These are phyloP conservation scores for Herminia tarsipennalis DNA, from an alignment of 2,888 invertebrate genomes.

Conservation along the genomic window DNA sequence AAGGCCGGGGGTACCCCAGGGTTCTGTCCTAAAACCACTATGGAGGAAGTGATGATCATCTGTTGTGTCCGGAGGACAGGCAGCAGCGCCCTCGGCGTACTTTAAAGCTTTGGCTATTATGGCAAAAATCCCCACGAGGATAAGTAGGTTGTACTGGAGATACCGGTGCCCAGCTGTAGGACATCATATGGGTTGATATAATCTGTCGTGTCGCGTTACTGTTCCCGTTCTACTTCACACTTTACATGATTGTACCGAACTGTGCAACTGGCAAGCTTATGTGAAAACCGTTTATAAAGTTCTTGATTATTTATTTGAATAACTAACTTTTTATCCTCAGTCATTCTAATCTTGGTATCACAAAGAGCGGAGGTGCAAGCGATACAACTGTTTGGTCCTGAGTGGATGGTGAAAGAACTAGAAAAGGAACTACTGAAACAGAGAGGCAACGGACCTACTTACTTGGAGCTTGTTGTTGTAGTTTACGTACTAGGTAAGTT, in stretches of 20 bases:
- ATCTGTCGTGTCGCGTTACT: constrained; percentile 89
- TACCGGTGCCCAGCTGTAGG: neutral
- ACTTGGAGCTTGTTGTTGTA: constrained; percentile 93
- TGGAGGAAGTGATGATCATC: constrained; percentile 90
- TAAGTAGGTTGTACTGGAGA: too few species aligned
- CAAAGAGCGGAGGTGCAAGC: constrained; percentile 94
- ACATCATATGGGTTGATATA: neutral
- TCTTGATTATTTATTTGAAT: neutral
- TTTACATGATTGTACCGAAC: constrained; percentile 95
- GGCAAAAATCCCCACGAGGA: too few species aligned
- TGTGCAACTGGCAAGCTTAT: constrained; percentile 92
- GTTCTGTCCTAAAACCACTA: constrained; percentile 92
- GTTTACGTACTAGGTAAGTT: constrained; percentile 92
- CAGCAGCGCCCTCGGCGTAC: too few species aligned
- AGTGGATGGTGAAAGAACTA: constrained; percentile 87
- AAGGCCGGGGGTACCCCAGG: constrained; percentile 97
- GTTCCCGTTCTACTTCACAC: constrained; percentile 94
- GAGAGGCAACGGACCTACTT: constrained; percentile 94
- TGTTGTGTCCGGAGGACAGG: too few species aligned
- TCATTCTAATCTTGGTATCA: constrained; percentile 96
- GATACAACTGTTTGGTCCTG: constrained; percentile 90
- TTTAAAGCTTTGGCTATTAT: too few species aligned
- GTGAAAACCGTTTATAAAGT: constrained; percentile 88
- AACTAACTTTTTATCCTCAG: constrained; percentile 84
- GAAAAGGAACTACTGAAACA: constrained; percentile 88